These are phyloP conservation scores for Zaprionus africanus DNA, from an alignment of 1,140 invertebrate species.

Conservation along the genomic window DNA sequence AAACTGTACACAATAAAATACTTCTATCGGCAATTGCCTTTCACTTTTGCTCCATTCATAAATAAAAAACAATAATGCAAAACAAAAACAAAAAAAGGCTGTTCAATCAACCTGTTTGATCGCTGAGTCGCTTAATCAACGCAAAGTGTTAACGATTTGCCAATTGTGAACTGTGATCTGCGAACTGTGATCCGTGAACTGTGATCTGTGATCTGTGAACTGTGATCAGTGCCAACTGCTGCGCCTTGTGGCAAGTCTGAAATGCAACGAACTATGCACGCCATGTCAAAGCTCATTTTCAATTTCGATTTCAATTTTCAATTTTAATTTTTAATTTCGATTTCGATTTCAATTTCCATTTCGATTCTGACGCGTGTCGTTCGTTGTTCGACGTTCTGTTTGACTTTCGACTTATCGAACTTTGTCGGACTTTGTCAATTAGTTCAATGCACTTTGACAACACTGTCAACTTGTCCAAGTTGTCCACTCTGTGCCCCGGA, in stretches of 20 bases:
- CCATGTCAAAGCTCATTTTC: neutral
- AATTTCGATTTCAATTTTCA: conserved; percentile 7
- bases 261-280: neutral
- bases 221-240: neutral
- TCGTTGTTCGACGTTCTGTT: neutral
- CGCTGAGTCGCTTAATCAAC: neutral
- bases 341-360: conserved; percentile 13
- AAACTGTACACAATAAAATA: conserved; percentile 2
- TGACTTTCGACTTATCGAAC: conserved; percentile 32
- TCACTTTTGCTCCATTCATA: conserved; percentile 39
- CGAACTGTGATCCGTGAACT: neutral
- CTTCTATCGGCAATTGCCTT: conserved; percentile 35
- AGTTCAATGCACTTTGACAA: conserved; percentile 35
- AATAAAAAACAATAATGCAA: neutral
- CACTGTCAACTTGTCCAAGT: neutral
- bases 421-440: neutral
- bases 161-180: neutral
- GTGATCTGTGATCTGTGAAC: neutral
- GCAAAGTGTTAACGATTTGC: conserved; percentile 26
- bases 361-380: conserved; percentile 2
- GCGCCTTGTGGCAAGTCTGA: neutral
- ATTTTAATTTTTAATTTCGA: conserved; percentile 15
- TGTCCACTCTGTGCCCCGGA: neutral
- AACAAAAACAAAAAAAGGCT: neutral
- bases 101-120: conserved; percentile 47